Base-by-base conservation (phyloP, 1,140 invertebrate species). In the Zaprionus tsacasi region DNA sequence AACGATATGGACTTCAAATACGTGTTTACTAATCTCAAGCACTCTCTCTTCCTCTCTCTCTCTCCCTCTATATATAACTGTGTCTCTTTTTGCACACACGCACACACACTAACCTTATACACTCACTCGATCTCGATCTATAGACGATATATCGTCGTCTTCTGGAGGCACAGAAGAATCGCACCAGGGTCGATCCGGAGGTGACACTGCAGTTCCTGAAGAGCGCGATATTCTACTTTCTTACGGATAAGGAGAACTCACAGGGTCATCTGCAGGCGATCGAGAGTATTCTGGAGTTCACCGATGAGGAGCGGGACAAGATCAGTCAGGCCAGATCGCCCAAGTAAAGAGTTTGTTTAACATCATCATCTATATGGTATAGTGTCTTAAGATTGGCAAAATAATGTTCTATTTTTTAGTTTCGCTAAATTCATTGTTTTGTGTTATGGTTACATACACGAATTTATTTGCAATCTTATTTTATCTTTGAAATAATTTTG, bases 161-260 rank as follows among this genome's bases (percentile, higher is more conserved):
- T 81, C 93, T 97, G 76, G 96, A 97, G 92, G 95, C 95, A 38
- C 95, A 95, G 91, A 93, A 93, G 82, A 95, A 94, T 82, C 94
- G 86, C 79, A 95, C 93, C 79, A 94, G 94, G 75, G 95, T 97
- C 48, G 97, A 97, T 93, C 96, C 97, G 48, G 96, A 97, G 93
- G 95, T 97, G 70, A 98, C 96, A 7, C 93, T 98, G 78, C 96
- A 97, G 91, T 98, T 98, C 93, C 94, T 98, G 60, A 97, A 97
- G 93, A 97, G 96, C 64, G 96, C 97, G n/a, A 95, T 98, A 80
- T 98, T 97, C 91, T 97, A 98, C 91, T 97, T 97, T 91, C 93
- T 98, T 50, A 97, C 96, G 0, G 96, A 98, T 89, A 96, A 95
- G 77, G 96, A 97, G 82, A 98, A 97, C 89, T 95, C 96, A 68